Base-by-base conservation (phyloP, 2,113 vertebrate genomes). In the Nestor notabilis region DNA sequence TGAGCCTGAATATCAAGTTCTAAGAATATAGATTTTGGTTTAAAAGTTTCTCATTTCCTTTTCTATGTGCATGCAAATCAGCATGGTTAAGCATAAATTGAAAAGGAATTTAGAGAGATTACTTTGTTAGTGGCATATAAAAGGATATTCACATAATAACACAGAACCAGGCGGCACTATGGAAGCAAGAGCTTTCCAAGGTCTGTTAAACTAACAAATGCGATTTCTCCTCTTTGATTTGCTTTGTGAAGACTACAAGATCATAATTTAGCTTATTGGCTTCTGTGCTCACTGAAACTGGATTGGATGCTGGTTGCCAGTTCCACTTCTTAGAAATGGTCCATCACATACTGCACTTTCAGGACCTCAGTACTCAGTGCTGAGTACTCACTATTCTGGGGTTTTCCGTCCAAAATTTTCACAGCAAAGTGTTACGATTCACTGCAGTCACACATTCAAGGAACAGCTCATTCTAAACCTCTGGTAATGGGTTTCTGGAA, bases 31-130 rank as follows among this genome's bases (percentile, higher is more conserved):
- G 20, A 95, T 82, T 85, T 79, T 69, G 56, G 19, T 58, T 85
- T 58, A 72, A 81, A 92, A 83, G 74, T 86, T 94, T 80, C 75
- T 92, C 47, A 83, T 94, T 92, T 95, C 89, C 79, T 94, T 90
- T 90, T 79, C 70, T 68, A 27, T 33, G 10, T 41, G 72, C 76
- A 83, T 70, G 72, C 61, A 90, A 94, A 95, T 95, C 79, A 95
- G 71, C 35, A 75, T 77, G 50, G 79, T 90, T 94, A 81, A 94
- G 76, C 77, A 87, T 28, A 91, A 91, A 87, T 55, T 86, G 72
- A 81, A 78, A 86, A 83, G 87, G 82, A 95, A 83, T 95, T 90
- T 78, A 81, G 41, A 55, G 76, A 70, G 76, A 90, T 94, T 70
- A 94, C 66, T 90, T 75, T 78, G 85, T 94, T 86, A 61, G 69